These are phyloP conservation scores for Hypotaenidia philippensis DNA, from an alignment of 2,797 vertebrate genomes.

Conservation along the genomic window DNA sequence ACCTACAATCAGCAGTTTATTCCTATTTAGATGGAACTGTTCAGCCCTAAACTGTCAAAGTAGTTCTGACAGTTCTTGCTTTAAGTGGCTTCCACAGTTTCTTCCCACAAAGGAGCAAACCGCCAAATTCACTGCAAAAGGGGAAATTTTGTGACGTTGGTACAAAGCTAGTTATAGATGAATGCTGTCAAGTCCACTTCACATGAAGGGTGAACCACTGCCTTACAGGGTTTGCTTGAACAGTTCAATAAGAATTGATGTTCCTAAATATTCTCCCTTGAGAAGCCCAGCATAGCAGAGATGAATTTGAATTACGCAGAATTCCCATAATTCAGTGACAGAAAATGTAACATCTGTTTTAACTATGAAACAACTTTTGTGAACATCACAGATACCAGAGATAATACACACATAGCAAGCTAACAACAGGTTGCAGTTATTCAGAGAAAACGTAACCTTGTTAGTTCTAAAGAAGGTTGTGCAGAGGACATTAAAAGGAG, in stretches of 20 bases:
- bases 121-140: background rate
- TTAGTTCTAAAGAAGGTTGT: background rate
- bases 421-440: background rate
- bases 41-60: background rate
- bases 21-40: background rate
- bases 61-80: background rate
- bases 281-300: background rate
- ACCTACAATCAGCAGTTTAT: background rate
- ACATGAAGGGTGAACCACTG: conserved; percentile 6
- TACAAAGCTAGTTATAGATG: conserved; percentile 50
- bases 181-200: conserved; percentile 56
- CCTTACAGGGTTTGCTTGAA: background rate
- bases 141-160: background rate
- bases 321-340: background rate
- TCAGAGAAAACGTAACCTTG: background rate
- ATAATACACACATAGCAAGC: fast-evolving
- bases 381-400: background rate
- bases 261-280: background rate
- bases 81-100: conserved; percentile 16
- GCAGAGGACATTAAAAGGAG: background rate
- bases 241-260: conserved; percentile 22
- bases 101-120: conserved; percentile 24
- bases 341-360: background rate
- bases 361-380: background rate
- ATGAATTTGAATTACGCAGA: conserved; percentile 9